Evolutionary conservation across 2,888 invertebrate genomes (phyloP).

Genomic region (Amblyjoppa proteus): DNA sequence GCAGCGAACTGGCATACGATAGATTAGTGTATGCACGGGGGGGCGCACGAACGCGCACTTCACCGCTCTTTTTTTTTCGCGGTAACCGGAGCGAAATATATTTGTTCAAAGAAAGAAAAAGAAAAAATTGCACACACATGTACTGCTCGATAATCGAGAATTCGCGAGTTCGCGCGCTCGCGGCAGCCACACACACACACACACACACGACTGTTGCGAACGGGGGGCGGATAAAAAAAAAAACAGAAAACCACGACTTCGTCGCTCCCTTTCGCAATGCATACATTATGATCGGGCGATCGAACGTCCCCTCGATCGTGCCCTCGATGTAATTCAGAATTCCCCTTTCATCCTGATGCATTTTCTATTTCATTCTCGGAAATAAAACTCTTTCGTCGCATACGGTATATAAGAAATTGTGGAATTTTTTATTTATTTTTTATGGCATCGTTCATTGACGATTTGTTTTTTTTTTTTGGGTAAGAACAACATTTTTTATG

Average conservation of each 20-base stretch:
- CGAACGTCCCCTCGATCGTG: conserved; percentile 19
- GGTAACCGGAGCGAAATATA: background rate
- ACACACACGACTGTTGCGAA: conserved; percentile 8
- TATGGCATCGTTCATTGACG: background rate
- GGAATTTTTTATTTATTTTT: background rate
- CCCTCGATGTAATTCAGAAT: background rate
- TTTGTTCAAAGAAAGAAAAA: conserved; percentile 13
- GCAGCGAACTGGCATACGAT: conserved; percentile 54
- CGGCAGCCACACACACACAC: background rate
- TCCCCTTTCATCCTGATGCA: conserved; percentile 1
- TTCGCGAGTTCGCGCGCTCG: conserved; percentile 12
- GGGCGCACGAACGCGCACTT: conserved; percentile 8
- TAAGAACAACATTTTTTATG: background rate
- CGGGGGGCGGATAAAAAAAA: background rate
- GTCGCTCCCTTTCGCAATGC: too few relatives aligned
- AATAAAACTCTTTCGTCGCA: background rate
- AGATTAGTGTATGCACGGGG: conserved; percentile 35
- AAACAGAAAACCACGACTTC: background rate
- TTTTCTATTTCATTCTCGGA: background rate
- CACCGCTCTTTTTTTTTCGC: background rate
- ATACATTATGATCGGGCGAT: conserved; percentile 22
- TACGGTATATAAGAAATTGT: background rate
- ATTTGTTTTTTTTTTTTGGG: background rate
- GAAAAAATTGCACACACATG: conserved; percentile 15
- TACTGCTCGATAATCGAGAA: conserved; percentile 6